Base-by-base conservation (phyloP, 2,888 invertebrate genomes). In the Dexiosoma caninum region DNA sequence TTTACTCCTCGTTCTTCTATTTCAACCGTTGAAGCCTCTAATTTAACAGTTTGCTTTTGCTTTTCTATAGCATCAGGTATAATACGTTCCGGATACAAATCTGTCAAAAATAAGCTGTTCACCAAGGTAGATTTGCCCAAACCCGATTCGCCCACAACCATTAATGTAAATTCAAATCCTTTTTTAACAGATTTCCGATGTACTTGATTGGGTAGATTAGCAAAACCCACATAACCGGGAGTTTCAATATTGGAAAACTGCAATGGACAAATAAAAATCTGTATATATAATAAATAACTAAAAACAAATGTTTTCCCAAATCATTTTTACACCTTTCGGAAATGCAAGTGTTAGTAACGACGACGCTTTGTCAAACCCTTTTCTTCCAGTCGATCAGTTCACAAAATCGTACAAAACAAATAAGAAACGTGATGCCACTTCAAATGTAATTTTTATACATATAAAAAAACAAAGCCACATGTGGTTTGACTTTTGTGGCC, bases 131-230 rank as follows among this genome's bases (percentile, higher is more conserved):
- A 98, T 91, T 98, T 98, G 37, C 98, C 98, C 42, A 98, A 91
- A 0, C 98, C 97, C 84, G 95, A 95, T 87, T 96, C 95, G 40
- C 97, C 97, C 8, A 97, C 98, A 70, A 98, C 98, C 98, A 98
- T 98, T 10, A 98, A 91, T 0, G 98, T 98, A 89, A 98, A 98
- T 91, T 98, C 98, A 89, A 98, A 98, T 21, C 98, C 98, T 89
- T 98, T 98, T 90, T 98, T 98, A 67, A 98, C 98, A 0, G 97
- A 98, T 91, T 98, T 98, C 82, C 98, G 92, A 90, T 98, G 98
- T 27, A 98, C 98, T 91, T 98, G 98, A 91, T 98, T 98, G 1
- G 98, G 98, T 42, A 98, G 91, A 92, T 98, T 98, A 62, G 98
- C 98, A 72, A 90, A 90, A 35, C 90, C 90, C 83, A 90, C 94